Evolutionary conservation across 2,888 invertebrate species (phyloP), one percentile per base, ranked within the genome.

Genomic region (Pseudococcus viburni): DNA sequence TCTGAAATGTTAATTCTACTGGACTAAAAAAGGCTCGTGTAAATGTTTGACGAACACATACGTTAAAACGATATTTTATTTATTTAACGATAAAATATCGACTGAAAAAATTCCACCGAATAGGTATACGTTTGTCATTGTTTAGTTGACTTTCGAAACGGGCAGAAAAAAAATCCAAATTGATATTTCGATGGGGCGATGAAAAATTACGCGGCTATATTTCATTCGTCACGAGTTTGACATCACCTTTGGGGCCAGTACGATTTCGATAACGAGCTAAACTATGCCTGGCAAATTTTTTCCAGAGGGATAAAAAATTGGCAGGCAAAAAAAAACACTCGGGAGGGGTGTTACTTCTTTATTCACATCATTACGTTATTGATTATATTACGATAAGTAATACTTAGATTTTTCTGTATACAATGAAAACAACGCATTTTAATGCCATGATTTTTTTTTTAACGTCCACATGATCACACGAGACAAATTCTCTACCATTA

Each of bases 401-500:
- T 59, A 33, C 26, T 33, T 33, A 33, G 26, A 33, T 59, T 6
- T 19, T 8, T 59, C 9, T 73, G 68, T 26, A 73, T 73, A 73
- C 68, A 73, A 33, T 22, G 26, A 64, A 64, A 64, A 22, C 17
- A 55, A 55, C 17, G 68, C 68, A 73, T 64, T 19, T 73, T 73
- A 73, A 73, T 73, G 68, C 68, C 33, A 33, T 12, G 11, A n/a
- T 33, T 33, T 33, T 33, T 12, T 59, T n/a, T 59, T 73, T 73
- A 73, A 73, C 68, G 68, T 73, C 68, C 68, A 33, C 33, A 73
- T 73, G 33, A 73, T 73, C 59, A 19, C 59, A 59, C 59, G 59
- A n/a, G 59, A 59, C 59, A 19, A 59, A 12, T 17, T 19, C 19
- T n/a, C n/a, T 33, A 33, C 26, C 26, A 59, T 33, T 73, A 73